These are phyloP conservation scores for Furcula furcula DNA, from an alignment of 2,888 invertebrate species.

Conservation along the genomic window DNA sequence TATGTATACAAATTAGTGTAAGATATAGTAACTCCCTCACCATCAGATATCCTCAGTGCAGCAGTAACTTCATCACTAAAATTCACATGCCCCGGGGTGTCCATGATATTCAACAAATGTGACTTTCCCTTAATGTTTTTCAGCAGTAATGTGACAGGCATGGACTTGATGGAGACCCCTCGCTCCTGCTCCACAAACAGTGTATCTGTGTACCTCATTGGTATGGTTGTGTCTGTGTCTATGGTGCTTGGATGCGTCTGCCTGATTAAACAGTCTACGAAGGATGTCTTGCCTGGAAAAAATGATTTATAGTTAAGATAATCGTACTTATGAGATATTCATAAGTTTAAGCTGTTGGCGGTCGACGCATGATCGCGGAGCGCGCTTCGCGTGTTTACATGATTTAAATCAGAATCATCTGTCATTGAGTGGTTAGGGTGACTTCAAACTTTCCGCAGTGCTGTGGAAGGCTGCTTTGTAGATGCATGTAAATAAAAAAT, in stretches of 20 bases:
- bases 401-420: too few relatives aligned
- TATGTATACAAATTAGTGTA: too few relatives aligned
- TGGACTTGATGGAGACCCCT: conserved; percentile 98
- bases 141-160: conserved; percentile 95
- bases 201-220: conserved; percentile 96
- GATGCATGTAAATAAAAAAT: too few relatives aligned
- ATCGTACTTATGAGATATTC: too few relatives aligned
- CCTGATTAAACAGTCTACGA: conserved; percentile 97
- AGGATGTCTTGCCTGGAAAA: conserved; percentile 91
- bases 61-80: conserved; percentile 99
- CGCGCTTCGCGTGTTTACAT: too few relatives aligned
- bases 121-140: conserved; percentile 98
- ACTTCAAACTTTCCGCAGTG: too few relatives aligned
- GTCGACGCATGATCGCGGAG: too few relatives aligned
- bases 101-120: conserved; percentile 97
- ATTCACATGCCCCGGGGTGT: conserved; percentile 99
- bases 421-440: too few relatives aligned
- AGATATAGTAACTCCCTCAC: conserved; percentile 40
- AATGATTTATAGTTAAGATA: neutral
- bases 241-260: conserved; percentile 97
- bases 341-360: too few relatives aligned
- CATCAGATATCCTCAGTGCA: conserved; percentile 92
- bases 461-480: too few relatives aligned
- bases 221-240: conserved; percentile 87
- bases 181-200: conserved; percentile 98